Evolutionary conservation across 2,888 invertebrate species (phyloP).

Genomic region (Drosophila seclusa): DNA sequence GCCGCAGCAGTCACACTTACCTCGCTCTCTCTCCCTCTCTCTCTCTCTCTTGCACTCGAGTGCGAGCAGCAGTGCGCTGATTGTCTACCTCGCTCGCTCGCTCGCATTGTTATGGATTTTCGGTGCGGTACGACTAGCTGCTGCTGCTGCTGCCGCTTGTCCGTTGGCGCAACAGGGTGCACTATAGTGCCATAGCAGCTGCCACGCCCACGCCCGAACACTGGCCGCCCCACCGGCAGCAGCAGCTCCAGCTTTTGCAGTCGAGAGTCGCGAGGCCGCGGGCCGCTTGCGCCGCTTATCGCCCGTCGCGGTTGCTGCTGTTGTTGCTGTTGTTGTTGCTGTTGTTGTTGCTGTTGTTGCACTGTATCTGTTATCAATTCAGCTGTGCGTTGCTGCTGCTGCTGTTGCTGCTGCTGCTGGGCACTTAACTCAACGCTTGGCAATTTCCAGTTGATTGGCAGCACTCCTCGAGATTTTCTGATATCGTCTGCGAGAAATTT

Average conservation of each 20-base stretch:
- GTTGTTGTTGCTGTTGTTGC: slow-evolving; percentile 25
- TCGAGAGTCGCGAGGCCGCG: slow-evolving; percentile 61
- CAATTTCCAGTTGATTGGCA: slow-evolving; percentile 81
- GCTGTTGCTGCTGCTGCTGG: slow-evolving; percentile 25
- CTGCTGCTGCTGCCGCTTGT: background rate
- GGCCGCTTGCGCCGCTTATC: slow-evolving; percentile 67
- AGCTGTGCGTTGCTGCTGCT: slow-evolving; percentile 46
- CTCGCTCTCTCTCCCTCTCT: slow-evolving; percentile 26
- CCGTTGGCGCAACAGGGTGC: slow-evolving; percentile 68
- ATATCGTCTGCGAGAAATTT: slow-evolving; percentile 67
- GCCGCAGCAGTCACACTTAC: slow-evolving; percentile 51
- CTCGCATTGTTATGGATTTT: slow-evolving; percentile 32
- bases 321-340: slow-evolving; percentile 11
- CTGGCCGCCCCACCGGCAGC: slow-evolving; percentile 46
- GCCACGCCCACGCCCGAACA: slow-evolving; percentile 64
- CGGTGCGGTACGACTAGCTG: slow-evolving; percentile 50
- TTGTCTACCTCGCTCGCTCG: slow-evolving; percentile 20
- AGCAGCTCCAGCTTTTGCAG: slow-evolving; percentile 39
- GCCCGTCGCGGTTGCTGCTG: slow-evolving; percentile 54
- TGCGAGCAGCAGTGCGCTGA: background rate
- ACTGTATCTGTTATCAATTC: slow-evolving; percentile 69
- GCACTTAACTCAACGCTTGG: slow-evolving; percentile 70
- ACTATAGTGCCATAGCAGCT: slow-evolving; percentile 55
- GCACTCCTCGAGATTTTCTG: slow-evolving; percentile 75
- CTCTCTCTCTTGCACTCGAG: slow-evolving; percentile 16